Evolutionary conservation across 1,140 invertebrate species (phyloP), one percentile per base, ranked within the genome.

Genomic region (Aphis gossypii): DNA sequence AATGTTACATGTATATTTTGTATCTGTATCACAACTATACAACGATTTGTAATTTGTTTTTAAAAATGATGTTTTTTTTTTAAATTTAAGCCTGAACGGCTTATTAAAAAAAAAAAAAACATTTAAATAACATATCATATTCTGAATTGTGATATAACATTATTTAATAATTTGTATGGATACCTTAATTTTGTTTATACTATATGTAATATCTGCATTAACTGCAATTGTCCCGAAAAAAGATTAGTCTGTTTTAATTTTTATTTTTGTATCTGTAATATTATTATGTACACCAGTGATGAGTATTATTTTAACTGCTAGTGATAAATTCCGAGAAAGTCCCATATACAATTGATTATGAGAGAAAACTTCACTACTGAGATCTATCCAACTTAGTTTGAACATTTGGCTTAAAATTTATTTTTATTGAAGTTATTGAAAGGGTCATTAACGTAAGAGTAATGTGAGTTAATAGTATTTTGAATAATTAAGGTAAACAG

Each of bases 271-370:
- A 68, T 68, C 18, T 6, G 4, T 0, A n/a, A n/a, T 76, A 18
- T 76, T 76, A 6, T n/a, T 76, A 5, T 76, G 2, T 68, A 60
- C 23, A 60, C 2, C 0, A 6, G 9, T 30, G 60, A 68, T n/a
- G 14, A 18, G 30, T 20, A 18, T 76, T 21, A 5, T 76, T n/a
- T 76, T 3, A n/a, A n/a, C n/a, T 76, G 5, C 30, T 0, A 30
- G 25, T n/a, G 4, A 18, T n/a, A 14, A 11, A 5, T 18, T n/a
- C 14, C 1, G 0, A 18, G 14, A n/a, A n/a, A 76, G 14, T 18
- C 3, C n/a, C 1, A 6, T 2, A 1, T 14, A 68, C 14, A 1
- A 68, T 76, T 14, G 4, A 76, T 5, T 14, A n/a, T 4, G 0
- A n/a, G 5, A 35, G 30, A n/a, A n/a, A 35, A 76, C 60, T 76